Evolutionary conservation across 2,113 vertebrate genomes (phyloP).

Genomic region (Psilopogon haemacephalus): DNA sequence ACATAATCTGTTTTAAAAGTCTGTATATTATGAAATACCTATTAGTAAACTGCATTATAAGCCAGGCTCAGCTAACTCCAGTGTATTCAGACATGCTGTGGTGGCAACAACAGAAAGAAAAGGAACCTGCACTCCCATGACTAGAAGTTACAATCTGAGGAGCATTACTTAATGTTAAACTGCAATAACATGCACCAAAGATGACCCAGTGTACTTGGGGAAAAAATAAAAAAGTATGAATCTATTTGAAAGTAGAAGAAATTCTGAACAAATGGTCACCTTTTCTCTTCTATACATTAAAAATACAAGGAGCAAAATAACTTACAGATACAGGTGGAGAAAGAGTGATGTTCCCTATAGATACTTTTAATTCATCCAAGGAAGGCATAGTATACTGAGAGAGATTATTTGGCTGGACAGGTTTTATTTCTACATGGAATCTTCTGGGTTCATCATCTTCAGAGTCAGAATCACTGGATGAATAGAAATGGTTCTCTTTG

Average conservation of each 20-base stretch:
- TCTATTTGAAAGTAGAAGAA: neutral
- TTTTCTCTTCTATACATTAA: neutral
- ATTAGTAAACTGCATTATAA: neutral
- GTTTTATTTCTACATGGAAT: slow-evolving; percentile 96
- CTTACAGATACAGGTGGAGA: slow-evolving; percentile 89
- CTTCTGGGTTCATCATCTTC: slow-evolving; percentile 92
- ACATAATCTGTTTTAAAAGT: neutral
- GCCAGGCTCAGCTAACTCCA: neutral
- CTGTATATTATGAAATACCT: neutral
- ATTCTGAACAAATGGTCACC: neutral
- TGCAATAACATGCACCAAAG: neutral
- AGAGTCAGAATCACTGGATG: slow-evolving; percentile 94
- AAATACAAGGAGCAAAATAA: slow-evolving; percentile 16
- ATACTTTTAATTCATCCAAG: slow-evolving; percentile 94
- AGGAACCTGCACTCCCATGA: neutral
- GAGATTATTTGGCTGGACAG: slow-evolving; percentile 86
- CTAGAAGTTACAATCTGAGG: neutral
- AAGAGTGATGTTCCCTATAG: slow-evolving; percentile 92
- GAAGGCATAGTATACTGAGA: slow-evolving; percentile 86
- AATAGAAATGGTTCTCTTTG: slow-evolving; percentile 97
- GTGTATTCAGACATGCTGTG: neutral
- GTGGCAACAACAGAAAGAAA: neutral
- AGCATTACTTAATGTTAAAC: neutral
- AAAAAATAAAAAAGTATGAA: neutral
- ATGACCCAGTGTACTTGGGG: neutral